Base-by-base conservation (phyloP, 92 coral and sea anemone genomes). In the Actinostola sp. region DNA sequence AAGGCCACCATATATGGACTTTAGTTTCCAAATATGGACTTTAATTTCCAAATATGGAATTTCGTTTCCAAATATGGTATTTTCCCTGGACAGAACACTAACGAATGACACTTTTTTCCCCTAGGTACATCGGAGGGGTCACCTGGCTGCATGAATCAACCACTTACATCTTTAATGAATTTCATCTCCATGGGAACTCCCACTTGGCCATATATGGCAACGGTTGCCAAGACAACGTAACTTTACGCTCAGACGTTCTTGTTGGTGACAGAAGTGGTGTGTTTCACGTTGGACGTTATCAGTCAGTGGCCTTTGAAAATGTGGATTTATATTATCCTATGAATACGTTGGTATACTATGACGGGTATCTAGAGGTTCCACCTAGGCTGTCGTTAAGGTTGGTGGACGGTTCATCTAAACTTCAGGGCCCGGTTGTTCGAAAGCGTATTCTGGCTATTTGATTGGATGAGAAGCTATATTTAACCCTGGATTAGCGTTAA, bases 171-270 rank as follows among this genome's bases (percentile, higher is more conserved):
- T 77, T 87, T 23, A 72, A 82, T 63, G 92, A 87, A 74, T 69
- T 87, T 27, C 84, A 76, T 34, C 77, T 87, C 49, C 83, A 87
- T 60, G 92, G 92, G 16, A 87, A 87, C 75, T 83, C 86, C 28
- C 88, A 82, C 34, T 67, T 87, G 11, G 81, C 73, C 26, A 48
- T 87, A 29, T 87, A 76, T 72, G 92, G 92, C 10, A 73, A 75
- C 33, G 88, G 84, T 10, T 72, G 70, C 12, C 82, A 70, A 31
- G 59, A 71, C 29, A 51, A 77, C 26, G 88, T 82, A 35, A 66
- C 65, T 20, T 60, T 87, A 42, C 76, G 75, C 63, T 79, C 84
- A 12, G 64, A 59, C 33, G 28, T 71, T 25, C 67, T 87, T 19
- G 69, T 65, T 25, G 92, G 92, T 12, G 92, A 87, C 73, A 70